Percentiles rank a stretch among this genome's conserved stretches.
Conservation (phyloP, 2,888 invertebrate species). For the Steinernema scapterisci region DNA sequence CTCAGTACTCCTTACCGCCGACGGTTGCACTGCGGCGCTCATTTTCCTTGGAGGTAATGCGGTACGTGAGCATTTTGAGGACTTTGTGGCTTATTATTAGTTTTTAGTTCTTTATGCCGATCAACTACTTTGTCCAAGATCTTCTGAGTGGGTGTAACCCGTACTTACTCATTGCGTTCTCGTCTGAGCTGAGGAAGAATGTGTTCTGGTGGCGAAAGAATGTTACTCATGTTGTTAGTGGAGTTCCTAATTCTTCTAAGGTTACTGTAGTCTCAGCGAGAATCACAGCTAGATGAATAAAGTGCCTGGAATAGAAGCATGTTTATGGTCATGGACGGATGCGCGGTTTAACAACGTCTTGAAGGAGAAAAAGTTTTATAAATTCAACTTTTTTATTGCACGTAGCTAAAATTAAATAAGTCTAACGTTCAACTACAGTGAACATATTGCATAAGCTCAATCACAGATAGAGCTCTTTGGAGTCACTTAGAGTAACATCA, state of each 20-base stretch:
- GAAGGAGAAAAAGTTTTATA: too few relatives aligned
- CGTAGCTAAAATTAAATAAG: too few relatives aligned
- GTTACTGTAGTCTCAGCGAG: too few relatives aligned
- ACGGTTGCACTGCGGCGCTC: neutral
- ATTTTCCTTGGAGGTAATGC: neutral
- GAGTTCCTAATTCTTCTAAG: neutral
- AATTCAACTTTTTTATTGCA: too few relatives aligned
- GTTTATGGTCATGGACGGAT: too few relatives aligned
- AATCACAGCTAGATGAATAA: too few relatives aligned
- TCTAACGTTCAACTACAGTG: too few relatives aligned
- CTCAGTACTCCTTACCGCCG: neutral
- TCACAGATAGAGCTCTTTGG: too few relatives aligned
- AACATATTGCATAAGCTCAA: too few relatives aligned
- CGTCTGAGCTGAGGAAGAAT: constrained; percentile 6
- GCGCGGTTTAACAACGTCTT: too few relatives aligned
- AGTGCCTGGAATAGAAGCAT: too few relatives aligned
- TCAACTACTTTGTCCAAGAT: constrained; percentile 8
- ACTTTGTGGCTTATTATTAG: neutral
- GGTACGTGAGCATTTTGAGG: neutral
- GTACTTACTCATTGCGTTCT: neutral
- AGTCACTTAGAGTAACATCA: too few relatives aligned
- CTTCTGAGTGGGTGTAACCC: constrained; percentile 15
- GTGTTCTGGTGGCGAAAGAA: neutral
- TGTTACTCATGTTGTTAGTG: neutral
- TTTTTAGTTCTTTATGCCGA: neutral